These are phyloP conservation scores for Heterodera schachtii DNA, from an alignment of 1,140 invertebrate genomes.

Conservation along the genomic window DNA sequence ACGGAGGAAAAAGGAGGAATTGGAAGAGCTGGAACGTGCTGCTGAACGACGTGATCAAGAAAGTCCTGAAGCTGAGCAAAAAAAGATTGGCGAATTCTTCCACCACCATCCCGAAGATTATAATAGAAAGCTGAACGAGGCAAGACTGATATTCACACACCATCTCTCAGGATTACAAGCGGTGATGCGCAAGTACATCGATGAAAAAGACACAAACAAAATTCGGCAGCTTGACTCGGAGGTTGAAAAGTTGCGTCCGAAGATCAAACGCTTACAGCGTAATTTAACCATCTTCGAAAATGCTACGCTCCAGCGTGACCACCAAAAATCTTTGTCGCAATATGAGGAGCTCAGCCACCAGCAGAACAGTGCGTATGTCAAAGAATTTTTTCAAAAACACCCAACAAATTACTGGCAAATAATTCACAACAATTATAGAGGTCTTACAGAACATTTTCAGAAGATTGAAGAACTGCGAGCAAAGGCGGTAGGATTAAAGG, in stretches of 20 bases:
- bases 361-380: not conserved
- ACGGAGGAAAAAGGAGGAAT: not conserved
- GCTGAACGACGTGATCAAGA: not conserved
- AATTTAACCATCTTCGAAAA: not conserved
- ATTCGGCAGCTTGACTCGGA: not conserved
- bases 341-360: not conserved
- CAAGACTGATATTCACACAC: not conserved
- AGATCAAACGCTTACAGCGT: not conserved
- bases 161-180: not conserved
- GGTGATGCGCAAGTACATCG: not conserved
- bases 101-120: not conserved
- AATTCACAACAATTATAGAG: not conserved
- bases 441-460: not conserved
- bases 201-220: not conserved
- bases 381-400: not conserved
- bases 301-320: not conserved
- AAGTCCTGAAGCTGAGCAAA: not conserved
- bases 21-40: not conserved
- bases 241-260: not conserved
- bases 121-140: not conserved
- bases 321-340: not conserved
- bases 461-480: not conserved
- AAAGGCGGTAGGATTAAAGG: not conserved
- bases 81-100: not conserved
- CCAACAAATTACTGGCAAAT: not conserved